Conservation (phyloP, 2,888 invertebrate species). For the Molanna angustata region DNA sequence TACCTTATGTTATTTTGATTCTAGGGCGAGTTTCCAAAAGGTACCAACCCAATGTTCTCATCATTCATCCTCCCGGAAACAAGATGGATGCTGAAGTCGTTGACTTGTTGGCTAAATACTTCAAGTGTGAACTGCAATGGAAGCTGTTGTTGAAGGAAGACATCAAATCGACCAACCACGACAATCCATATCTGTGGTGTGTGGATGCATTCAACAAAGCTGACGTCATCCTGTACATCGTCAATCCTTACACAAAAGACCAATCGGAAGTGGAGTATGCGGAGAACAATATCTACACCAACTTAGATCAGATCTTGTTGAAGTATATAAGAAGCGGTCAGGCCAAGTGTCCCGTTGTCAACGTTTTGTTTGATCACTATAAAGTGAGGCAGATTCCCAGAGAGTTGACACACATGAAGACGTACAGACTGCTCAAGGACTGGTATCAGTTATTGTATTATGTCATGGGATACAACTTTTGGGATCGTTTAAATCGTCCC, state of each 20-base stretch:
- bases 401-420: conserved; percentile 21
- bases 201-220: conserved; percentile 22
- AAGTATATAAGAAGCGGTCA: conserved; percentile 18
- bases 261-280: conserved; percentile 7
- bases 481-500: conserved; percentile 14
- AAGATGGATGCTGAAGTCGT: conserved; percentile 17
- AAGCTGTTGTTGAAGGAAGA: conserved; percentile 22
- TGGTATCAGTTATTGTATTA: conserved; percentile 20
- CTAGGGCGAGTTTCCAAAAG: conserved; percentile 18
- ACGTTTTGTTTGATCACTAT: conserved; percentile 19
- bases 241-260: conserved; percentile 12
- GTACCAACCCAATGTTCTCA: conserved; percentile 19
- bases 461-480: conserved; percentile 18
- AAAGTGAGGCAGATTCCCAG: conserved; percentile 18
- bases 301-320: conserved; percentile 27
- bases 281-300: conserved; percentile 21
- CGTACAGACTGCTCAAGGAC: conserved; percentile 23
- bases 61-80: conserved; percentile 25
- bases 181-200: conserved; percentile 30
- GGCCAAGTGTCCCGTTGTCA: conserved; percentile 13
- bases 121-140: conserved; percentile 22
- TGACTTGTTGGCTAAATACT: conserved; percentile 18
- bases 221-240: conserved; percentile 24
- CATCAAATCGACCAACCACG: conserved; percentile 23
- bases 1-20: conserved; percentile 8